Base-by-base conservation (phyloP, 2,888 invertebrate genomes). In the Belgica antarctica region DNA sequence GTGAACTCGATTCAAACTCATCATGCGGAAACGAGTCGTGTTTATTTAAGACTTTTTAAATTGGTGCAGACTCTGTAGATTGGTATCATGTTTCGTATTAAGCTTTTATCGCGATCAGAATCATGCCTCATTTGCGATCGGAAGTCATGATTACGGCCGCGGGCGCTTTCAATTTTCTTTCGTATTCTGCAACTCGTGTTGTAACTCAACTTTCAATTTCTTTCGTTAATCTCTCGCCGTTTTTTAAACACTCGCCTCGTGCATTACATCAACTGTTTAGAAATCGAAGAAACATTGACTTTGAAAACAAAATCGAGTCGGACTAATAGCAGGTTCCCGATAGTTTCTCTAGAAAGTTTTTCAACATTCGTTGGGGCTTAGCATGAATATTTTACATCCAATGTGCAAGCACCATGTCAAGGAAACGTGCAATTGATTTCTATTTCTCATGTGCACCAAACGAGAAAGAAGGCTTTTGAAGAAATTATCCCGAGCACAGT, bases 191-290 rank as follows among this genome's bases (percentile, higher is more conserved):
- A 19, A 19, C 52, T 22, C 52, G 22, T 52, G 52, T 52, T 52
- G 52, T 52, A 52, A 52, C 12, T 52, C 52, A 52, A 52, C 52
- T 52, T 52, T 52, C 52, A 52, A 52, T 52, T 52, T 52, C 52
- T 52, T 52, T 22, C n/a, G n/a, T n/a, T 22, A 52, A 52, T 52
- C 52, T 52, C n/a, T 52, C 17, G 22, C 12, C 17, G 12, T 17
- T 52, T 12, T 22, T 52, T 52, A 7, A 17, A 4, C n/a, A 12
- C 41, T 3, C 52, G 12, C 19, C 52, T 17, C 22, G 52, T n/a
- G 5, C 22, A 22, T 52, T 52, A 22, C 52, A 52, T 52, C 52
- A 52, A 17, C 12, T 17, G 22, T 22, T 52, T 52, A 52, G 52
- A 52, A 52, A 52, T 19, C 52, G 52, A 52, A 4, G 12, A 52